Evolutionary conservation across 2,888 invertebrate genomes (phyloP), one percentile per base, ranked within the genome.

Genomic region (Nemoura dubitans): DNA sequence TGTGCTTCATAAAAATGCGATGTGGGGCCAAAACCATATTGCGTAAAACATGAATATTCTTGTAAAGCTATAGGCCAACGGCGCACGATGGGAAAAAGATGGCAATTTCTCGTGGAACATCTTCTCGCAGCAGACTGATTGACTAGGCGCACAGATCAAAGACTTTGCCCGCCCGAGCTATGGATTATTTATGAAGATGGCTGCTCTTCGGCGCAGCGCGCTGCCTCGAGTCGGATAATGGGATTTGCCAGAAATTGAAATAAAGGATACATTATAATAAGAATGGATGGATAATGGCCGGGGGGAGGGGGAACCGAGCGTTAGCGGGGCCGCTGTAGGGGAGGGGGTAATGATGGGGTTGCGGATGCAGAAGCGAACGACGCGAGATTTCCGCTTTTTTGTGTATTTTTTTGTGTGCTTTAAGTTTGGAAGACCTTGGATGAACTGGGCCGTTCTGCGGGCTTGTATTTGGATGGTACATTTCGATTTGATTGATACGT

Each of bases 241-340:
- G 83, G 83, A 83, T 83, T 83, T 83, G 30, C 36, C n/a, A 36
- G 83, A 83, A 83, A 83, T 83, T 83, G 83, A 83, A 83, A 83
- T 83, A 83, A 83, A 83, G 83, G 83, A 83, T 83, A 83, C 83
- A 83, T 83, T 83, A 83, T 83, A 83, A 83, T 83, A 83, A 83
- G 83, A 83, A 83, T 83, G 43, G 83, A 83, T 83, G 36, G 83
- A 83, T 83, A 83, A 83, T 83, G 83, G 83, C 30, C 30, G 36
- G 36, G 36, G 36, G 30, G 83, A 83, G 26, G 83, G 83, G 83
- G 43, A 42, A 83, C 7, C n/a, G 83, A 36, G 83, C 3, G 83
- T 21, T 36, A 3, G 83, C 26, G 83, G 83, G 3, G 83, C 21
- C 5, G 83, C 14, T n/a, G 36, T 29, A 43, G 81, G 81, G 81